phyloP scores from a whole-genome alignment of 2,888 invertebrate species.

The Lepas anatifera region DNA sequence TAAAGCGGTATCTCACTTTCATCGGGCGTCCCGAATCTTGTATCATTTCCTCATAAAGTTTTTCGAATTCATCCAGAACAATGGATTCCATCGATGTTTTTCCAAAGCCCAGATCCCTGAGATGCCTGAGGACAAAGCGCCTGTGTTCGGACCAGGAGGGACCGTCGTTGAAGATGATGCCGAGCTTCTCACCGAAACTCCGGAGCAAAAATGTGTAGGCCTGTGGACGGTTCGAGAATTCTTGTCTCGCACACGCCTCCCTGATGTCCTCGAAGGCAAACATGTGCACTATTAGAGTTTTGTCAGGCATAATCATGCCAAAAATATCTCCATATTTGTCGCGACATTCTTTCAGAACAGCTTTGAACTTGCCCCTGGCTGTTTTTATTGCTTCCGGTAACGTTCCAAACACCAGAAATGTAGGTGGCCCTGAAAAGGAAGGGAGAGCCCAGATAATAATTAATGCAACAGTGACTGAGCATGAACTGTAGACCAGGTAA shows the following conservation, averaged over 20 bases:
- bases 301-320: not conserved
- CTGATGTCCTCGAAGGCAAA: not conserved
- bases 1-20: not conserved
- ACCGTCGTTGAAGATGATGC: not conserved
- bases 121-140: not conserved
- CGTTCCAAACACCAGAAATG: not conserved
- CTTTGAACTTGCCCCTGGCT: not conserved
- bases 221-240: not conserved
- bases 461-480: too few relatives aligned
- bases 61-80: not conserved
- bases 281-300: not conserved
- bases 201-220: not conserved
- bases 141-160: not conserved
- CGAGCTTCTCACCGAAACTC: not conserved
- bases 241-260: not conserved
- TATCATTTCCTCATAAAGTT: not conserved
- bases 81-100: not conserved
- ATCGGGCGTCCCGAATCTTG: not conserved
- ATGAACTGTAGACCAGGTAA: too few relatives aligned
- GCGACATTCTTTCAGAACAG: not conserved
- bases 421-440: not conserved
- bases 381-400: not conserved
- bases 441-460: too few relatives aligned
- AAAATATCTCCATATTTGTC: not conserved
- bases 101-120: not conserved